Evolutionary conservation across 2,888 invertebrate genomes (phyloP), one percentile per base, ranked within the genome.

Genomic region (Geophilus truncorum): DNA sequence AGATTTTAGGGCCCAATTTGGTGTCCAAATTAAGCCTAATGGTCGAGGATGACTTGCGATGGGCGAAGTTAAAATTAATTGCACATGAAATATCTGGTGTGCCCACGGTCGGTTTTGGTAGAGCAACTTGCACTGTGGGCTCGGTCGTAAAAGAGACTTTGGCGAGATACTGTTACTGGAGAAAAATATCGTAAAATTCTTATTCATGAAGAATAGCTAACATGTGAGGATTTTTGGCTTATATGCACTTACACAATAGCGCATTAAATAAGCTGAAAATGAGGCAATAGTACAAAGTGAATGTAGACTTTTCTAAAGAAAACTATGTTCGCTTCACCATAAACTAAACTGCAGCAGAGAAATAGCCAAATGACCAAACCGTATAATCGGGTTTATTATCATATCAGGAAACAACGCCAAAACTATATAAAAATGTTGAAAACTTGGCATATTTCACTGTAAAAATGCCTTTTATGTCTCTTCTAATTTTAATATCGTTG

Each of bases 61-160:
- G 77, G 77, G 36, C 36, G 77, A 77, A 77, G 77, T 77, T 77
- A 77, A 77, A 77, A 77, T 77, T 77, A 77, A 77, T 77, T 77
- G 77, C 77, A 77, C 77, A 77, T 77, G 77, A 77, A 77, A 77
- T 77, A 77, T 77, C 77, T 36, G 36, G 34, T 77, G 77, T 32
- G 77, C 77, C 62, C 62, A 62, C 62, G 62, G 25, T 62, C 28
- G 62, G 62, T 62, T 62, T 62, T 62, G 25, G 62, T 62, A 62
- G 62, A 25, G 62, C 62, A 25, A 15, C 62, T 62, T 62, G 25
- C 62, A 62, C 62, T 23, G 62, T 62, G 62, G 62, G 62, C 25
- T 62, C 25, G 62, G 62, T 62, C 62, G 62, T 62, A 62, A 62
- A 62, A 62, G 62, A 45, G 62, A 62, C 62, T 62, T 62, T 62